Conservation (phyloP, 1,140 invertebrate genomes). For the Papilio dardanus region DNA sequence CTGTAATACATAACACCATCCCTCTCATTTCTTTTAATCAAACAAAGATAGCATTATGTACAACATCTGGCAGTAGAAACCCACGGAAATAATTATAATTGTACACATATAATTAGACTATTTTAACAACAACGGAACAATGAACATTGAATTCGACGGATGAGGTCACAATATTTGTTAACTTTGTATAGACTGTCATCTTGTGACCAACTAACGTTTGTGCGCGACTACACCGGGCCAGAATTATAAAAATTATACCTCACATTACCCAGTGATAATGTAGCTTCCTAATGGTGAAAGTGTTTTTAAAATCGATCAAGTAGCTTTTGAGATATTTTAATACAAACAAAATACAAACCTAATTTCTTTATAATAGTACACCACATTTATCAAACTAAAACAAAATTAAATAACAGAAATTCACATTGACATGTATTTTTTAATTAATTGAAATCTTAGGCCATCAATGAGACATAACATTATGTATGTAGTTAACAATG, state of each 20-base stretch:
- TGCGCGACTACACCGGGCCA: no score
- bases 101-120: background rate
- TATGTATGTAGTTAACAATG: background rate
- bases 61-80: background rate
- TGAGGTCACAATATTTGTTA: background rate
- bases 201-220: no score
- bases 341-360: no score
- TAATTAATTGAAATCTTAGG: background rate
- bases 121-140: constrained; percentile 4
- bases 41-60: background rate
- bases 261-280: no score
- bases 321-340: no score
- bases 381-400: no score
- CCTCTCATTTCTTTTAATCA: background rate
- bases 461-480: background rate
- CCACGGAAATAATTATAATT: background rate
- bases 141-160: background rate
- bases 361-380: no score
- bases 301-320: no score
- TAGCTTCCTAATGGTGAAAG: no score
- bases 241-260: no score
- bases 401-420: no score
- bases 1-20: background rate
- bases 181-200: background rate
- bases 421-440: background rate